Percentiles rank a stretch among this genome's conserved stretches.
Conservation (phyloP, 2,797 vertebrate species). For the Myiotriccus ornatus region DNA sequence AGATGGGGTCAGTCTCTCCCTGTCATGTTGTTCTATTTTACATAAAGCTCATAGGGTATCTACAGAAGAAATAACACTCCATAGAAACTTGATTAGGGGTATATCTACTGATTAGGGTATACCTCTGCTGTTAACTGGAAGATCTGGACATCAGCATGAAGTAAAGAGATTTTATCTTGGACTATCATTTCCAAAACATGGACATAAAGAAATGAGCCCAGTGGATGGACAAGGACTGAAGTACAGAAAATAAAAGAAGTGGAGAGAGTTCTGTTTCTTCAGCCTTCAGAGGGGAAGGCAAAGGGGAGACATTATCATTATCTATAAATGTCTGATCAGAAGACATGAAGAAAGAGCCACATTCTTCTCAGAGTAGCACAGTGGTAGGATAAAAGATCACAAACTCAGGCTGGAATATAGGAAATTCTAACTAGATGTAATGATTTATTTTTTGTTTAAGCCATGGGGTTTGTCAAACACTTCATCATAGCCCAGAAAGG, state of each 20-base stretch:
- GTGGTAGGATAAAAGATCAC: not conserved
- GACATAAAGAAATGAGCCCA: not conserved
- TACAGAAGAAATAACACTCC: not conserved
- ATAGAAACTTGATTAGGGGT: not conserved
- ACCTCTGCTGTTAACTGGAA: not conserved
- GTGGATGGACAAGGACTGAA: not conserved
- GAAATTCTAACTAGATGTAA: not conserved
- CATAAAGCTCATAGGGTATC: not conserved
- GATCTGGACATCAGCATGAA: not conserved
- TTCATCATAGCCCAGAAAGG: not conserved
- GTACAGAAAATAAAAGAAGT: not conserved
- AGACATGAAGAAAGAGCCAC: not conserved
- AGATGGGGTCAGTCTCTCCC: not conserved
- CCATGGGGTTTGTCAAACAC: not conserved
- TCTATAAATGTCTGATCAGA: not conserved
- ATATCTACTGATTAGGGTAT: not conserved
- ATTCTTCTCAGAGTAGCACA: not conserved
- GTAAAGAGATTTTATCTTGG: not conserved
- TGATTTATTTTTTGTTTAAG: not conserved
- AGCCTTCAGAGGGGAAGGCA: not conserved
- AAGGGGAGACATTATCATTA: rapidly evolving
- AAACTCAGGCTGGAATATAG: not conserved
- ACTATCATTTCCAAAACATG: not conserved
- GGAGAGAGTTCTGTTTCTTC: not conserved
- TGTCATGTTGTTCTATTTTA: not conserved